Evolutionary conservation across 2,888 invertebrate genomes (phyloP).

Genomic region (Thera obeliscata): DNA sequence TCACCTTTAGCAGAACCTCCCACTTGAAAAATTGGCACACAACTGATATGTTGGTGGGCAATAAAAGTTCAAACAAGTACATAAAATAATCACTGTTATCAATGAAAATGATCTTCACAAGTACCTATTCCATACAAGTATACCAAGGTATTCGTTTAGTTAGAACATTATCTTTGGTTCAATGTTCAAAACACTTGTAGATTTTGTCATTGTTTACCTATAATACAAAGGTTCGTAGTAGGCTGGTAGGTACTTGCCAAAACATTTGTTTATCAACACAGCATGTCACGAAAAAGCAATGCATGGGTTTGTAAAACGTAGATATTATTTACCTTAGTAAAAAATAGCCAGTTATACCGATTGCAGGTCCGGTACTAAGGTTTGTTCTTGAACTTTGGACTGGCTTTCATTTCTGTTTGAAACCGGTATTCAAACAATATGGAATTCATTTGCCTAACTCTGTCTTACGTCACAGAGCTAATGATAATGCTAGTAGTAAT

Average conservation of each 20-base stretch:
- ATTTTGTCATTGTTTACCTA: not conserved
- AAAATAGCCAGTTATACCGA: not conserved
- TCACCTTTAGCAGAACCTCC: conserved; percentile 4
- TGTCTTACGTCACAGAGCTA: conserved; percentile 1
- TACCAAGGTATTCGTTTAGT: not conserved
- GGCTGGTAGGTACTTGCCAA: not conserved
- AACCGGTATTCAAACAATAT: conserved; percentile 25
- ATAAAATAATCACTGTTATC: not conserved
- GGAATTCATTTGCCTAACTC: conserved; percentile 13
- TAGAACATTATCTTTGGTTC: conserved; percentile 8
- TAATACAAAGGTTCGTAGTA: not conserved
- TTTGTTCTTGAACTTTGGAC: conserved; percentile 38
- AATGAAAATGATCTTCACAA: not conserved
- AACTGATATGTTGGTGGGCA: conserved; percentile 2
- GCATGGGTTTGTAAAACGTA: too few species aligned
- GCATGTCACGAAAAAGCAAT: too few species aligned
- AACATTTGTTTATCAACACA: not conserved
- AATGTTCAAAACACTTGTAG: conserved; percentile 7
- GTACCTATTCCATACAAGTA: not conserved
- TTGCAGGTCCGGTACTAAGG: not conserved
- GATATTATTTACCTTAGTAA: too few species aligned
- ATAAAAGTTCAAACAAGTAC: not conserved
- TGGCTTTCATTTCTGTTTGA: conserved; percentile 26
- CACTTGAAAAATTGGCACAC: not conserved
- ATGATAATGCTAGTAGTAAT: not conserved